phyloP scores from a whole-genome alignment of 92 coral and sea anemone species.

The Bergia puertoricense region DNA sequence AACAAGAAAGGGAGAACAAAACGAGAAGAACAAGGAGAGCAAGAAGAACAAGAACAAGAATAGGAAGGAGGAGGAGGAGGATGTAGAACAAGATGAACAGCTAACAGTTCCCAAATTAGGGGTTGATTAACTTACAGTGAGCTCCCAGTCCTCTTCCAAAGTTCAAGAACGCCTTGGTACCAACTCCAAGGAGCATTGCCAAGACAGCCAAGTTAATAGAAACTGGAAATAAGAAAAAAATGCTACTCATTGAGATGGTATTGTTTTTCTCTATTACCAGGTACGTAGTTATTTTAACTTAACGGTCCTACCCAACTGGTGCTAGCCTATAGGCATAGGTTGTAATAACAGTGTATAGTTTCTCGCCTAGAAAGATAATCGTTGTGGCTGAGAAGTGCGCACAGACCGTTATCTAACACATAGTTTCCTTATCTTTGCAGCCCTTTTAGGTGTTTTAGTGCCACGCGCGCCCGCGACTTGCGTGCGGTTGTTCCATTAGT shows the following conservation, averaged over 20 bases:
- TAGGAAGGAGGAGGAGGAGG: background rate
- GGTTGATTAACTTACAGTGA: slow-evolving; percentile 71
- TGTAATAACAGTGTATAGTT: too few species aligned
- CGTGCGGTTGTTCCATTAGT: too few species aligned
- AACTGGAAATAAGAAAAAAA: slow-evolving; percentile 41
- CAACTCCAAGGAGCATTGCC: slow-evolving; percentile 66
- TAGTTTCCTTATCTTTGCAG: too few species aligned
- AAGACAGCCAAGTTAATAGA: slow-evolving; percentile 60
- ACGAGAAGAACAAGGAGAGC: background rate
- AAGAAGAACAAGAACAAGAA: background rate
- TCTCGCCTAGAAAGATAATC: background rate
- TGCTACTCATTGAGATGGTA: background rate
- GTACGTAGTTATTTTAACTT: too few species aligned
- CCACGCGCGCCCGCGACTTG: too few species aligned
- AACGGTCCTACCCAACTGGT: background rate
- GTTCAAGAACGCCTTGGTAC: slow-evolving; percentile 68
- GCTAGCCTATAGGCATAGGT: background rate
- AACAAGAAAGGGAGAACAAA: background rate
- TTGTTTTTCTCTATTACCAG: background rate
- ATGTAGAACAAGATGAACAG: background rate
- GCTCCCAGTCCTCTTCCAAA: slow-evolving; percentile 80
- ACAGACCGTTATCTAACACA: too few species aligned
- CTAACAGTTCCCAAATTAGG: background rate
- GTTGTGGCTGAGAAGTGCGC: background rate
- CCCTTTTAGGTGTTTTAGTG: too few species aligned